Conservation (phyloP, 2,113 vertebrate species). For the Peromyscus polionotus region DNA sequence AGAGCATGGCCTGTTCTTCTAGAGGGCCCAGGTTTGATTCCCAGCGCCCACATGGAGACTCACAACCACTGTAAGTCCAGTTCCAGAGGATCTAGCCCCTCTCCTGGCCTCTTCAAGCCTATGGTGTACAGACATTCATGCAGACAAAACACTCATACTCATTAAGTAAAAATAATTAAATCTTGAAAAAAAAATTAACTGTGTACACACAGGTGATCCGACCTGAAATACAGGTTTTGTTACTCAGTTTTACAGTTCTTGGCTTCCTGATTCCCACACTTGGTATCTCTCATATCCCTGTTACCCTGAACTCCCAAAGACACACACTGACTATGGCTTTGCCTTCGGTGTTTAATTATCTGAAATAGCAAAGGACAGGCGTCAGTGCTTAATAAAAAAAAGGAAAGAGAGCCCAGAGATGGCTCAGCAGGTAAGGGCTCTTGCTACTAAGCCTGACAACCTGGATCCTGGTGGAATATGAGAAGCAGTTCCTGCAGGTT, state of each 20-base stretch:
- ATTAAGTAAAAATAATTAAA: not conserved
- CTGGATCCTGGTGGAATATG: not conserved
- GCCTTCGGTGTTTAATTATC: not conserved
- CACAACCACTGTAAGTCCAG: not conserved
- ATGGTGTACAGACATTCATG: not conserved
- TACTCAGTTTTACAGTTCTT: not conserved
- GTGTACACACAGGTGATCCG: not conserved
- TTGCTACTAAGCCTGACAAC: not conserved
- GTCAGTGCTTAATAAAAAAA: not conserved
- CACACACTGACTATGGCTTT: not conserved
- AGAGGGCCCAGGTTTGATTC: not conserved
- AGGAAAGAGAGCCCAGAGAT: not conserved
- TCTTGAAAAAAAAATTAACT: not conserved
- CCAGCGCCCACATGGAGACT: not conserved
- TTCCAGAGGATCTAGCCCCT: not conserved
- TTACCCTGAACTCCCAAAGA: not conserved
- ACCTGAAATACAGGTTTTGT: slow-evolving; percentile 51
- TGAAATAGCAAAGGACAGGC: not conserved
- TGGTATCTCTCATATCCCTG: not conserved
- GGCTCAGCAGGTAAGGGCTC: not conserved
- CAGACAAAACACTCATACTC: not conserved
- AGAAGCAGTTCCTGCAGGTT: not conserved
- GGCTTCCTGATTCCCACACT: not conserved
- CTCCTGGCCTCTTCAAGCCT: not conserved
- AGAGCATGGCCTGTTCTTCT: not conserved